A percentile compares a stretch with the other conserved stretches of the same genome.
phyloP scores from a whole-genome alignment of 2,113 vertebrate species.

The Dicaeum eximium region DNA sequence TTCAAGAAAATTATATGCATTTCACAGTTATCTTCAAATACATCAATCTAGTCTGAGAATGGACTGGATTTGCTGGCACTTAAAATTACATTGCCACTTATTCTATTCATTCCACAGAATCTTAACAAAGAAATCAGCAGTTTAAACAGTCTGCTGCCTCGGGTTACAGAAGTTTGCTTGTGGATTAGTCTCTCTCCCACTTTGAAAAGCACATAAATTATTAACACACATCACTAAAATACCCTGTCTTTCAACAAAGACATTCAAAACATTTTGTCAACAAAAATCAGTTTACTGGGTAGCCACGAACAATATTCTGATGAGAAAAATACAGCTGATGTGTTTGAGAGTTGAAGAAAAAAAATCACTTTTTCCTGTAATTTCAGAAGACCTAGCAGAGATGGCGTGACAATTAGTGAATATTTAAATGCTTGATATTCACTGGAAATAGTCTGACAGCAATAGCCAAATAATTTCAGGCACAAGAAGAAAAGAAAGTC shows the following conservation, averaged over 20 bases:
- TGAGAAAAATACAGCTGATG: background rate
- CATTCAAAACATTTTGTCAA: background rate
- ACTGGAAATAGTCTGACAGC: conserved; percentile 4
- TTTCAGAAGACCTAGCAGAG: conserved; percentile 7
- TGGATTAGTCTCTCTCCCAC: background rate
- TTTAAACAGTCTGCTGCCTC: background rate
- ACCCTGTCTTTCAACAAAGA: background rate
- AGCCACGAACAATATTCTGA: background rate
- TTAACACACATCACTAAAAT: background rate
- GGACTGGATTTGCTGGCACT: background rate
- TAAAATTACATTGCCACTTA: background rate
- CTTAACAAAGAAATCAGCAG: background rate
- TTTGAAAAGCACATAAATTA: conserved; percentile 15
- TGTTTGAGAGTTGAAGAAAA: background rate
- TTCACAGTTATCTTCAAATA: background rate
- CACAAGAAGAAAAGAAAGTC: conserved; percentile 53
- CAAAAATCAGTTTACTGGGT: background rate
- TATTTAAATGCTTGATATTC: conserved; percentile 37
- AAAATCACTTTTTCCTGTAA: background rate
- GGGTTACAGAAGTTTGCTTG: background rate
- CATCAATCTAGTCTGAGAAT: background rate
- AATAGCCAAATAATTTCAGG: conserved; percentile 39
- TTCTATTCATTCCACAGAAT: background rate
- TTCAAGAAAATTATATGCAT: background rate
- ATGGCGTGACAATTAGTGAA: background rate